Base-by-base conservation (phyloP, 1,140 invertebrate genomes). In the Brachionus koreanus region DNA sequence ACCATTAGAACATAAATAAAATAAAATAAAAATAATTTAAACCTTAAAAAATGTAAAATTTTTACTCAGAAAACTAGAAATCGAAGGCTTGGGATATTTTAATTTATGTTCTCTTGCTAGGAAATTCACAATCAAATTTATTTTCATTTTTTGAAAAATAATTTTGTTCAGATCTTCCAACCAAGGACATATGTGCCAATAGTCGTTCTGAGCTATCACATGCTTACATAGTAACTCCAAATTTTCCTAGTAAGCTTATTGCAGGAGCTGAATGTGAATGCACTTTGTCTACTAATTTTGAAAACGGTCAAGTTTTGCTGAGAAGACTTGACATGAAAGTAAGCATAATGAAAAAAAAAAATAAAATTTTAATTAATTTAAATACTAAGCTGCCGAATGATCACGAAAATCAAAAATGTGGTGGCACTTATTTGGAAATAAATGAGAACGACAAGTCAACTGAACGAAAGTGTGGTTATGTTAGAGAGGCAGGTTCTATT, bases 381-480 rank as follows among this genome's bases (percentile, higher is more conserved):
- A 35, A 19, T 69, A n/a, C 16, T 16, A 19, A 69, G 65, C 49
- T 79, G 7, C 76, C 76, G 16, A 79, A 79, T 16, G 49, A 79
- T 6, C 16, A 37, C 10, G 49, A 57, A 10, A 79, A 79, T 43
- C 49, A 79, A 65, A 65, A 57, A 23, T 79, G 76, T 42, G 61
- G 49, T 4, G 49, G 33, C 5, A 61, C 76, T 79, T 79, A 61
- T 79, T 42, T 79, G 23, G 76, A 79, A 79, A 61, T 79, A 61
- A 61, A 37, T 25, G 76, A 79, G 57, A 79, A 79, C 25, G 49
- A 35, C 5, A 57, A 65, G 23, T 25, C 49, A 19, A 79, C 76
- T 61, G 76, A 79, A 37, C 19, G 49, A 12, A 79, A 79, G 39
- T 79, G 76, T 42, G 76, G 76, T n/a, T 79, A 79, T 43, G 76